Evolutionary conservation across 2,797 vertebrate species (phyloP), one percentile per base, ranked within the genome.

Genomic region (Buceros bicornis): DNA sequence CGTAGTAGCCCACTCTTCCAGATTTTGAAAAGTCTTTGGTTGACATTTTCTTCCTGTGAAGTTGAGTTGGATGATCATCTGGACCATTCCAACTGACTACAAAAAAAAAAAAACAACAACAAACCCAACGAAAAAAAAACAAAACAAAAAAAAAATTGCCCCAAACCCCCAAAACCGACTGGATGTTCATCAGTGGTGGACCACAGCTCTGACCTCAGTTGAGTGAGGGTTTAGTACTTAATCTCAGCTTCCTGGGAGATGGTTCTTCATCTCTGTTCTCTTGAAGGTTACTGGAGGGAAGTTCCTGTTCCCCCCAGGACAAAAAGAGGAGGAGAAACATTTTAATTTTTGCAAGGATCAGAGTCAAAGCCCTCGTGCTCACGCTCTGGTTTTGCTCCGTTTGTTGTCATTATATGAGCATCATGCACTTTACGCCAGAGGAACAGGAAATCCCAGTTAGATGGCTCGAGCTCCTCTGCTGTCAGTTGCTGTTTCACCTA

Each of bases 381-480:
- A 25, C 2, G 6, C 51, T 91, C 33, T 26, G 4, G 83, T 88
- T 93, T 79, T 54, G 50, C 80, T 66, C 80, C 40, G 37, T 45
- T 69, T 3, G 0, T 61, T 72, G 85, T 73, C 76, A 72, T 84
- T 74, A 78, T 78, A 69, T n/a, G 43, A 95, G 80, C 93, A 93
- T 87, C 87, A 15, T 33, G 48, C 65, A 24, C 28, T 94, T 40
- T 86, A 82, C 0, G 5, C 73, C 65, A 91, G 64, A 84, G 77
- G 57, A 93, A 83, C 69, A 93, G 87, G 91, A 93, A 96, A 95
- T 95, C 87, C 80, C 88, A 87, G 73, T 67, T 81, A 77, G 77
- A 91, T 89, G 94, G 77, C 87, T 60, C 40, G 79, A 92, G 73
- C 73, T 89, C 85, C 86, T 95, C 64, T 89, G 77, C 82, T 90